Evolutionary conservation across 2,797 vertebrate genomes (phyloP).

Genomic region (Pseudotriccus pelzelni): DNA sequence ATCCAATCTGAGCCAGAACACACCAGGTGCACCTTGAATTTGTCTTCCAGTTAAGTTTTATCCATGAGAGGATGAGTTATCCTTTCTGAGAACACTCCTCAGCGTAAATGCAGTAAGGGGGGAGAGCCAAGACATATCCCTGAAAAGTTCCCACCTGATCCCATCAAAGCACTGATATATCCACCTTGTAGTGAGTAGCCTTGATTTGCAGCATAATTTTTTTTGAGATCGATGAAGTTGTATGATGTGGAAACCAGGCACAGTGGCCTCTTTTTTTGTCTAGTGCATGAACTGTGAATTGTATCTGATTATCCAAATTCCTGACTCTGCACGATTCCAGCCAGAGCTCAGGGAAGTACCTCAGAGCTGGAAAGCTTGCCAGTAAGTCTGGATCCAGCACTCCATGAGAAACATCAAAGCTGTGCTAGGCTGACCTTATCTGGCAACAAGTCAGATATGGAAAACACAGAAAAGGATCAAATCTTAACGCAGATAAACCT

Average conservation of each 20-base stretch:
- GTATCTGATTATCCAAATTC: rapidly evolving
- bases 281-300: neutral
- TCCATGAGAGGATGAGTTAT: neutral
- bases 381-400: neutral
- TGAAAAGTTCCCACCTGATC: neutral
- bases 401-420: neutral
- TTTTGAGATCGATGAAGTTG: neutral
- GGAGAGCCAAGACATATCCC: neutral
- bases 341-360: neutral
- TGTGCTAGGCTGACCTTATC: neutral
- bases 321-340: neutral
- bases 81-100: neutral
- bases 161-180: neutral
- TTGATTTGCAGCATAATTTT: rapidly evolving
- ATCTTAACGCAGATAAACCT: neutral
- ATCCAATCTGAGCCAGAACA: neutral
- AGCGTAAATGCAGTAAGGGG: neutral
- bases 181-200: neutral
- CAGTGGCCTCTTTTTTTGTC: neutral
- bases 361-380: neutral
- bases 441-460: neutral
- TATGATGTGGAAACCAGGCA: neutral
- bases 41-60: neutral
- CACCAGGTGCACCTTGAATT: neutral
- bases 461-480: neutral